These are phyloP conservation scores for Aepyceros melampus DNA, from an alignment of 2,113 vertebrate genomes.

Conservation along the genomic window DNA sequence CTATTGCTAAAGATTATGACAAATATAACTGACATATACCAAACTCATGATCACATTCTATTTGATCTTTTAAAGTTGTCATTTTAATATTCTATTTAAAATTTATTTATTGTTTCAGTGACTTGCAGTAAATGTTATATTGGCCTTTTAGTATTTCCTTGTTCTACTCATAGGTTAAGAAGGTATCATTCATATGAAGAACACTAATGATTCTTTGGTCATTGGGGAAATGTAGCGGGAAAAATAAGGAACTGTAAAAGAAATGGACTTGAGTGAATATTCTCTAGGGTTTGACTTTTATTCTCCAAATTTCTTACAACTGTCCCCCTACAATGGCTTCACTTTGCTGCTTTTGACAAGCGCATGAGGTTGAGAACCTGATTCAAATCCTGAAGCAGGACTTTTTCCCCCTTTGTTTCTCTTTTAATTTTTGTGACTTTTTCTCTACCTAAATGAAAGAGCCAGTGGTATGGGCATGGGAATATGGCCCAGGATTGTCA, in stretches of 20 bases:
- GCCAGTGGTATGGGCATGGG: not conserved
- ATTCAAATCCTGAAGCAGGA: not conserved
- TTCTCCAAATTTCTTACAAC: not conserved
- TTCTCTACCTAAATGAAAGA: not conserved
- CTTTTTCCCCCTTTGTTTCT: not conserved
- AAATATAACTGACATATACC: not conserved
- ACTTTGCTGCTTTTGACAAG: not conserved
- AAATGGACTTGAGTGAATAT: not conserved
- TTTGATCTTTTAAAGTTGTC: not conserved
- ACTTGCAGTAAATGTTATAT: accelerated
- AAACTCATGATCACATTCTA: not conserved
- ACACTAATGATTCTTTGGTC: not conserved
- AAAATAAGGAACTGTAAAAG: not conserved
- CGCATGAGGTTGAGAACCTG: not conserved
- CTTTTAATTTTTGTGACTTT: not conserved
- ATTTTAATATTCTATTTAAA: not conserved
- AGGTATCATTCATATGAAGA: not conserved
- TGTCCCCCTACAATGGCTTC: not conserved
- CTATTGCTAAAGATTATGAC: not conserved
- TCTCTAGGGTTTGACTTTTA: not conserved
- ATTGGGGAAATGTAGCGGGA: not conserved
- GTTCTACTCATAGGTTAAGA: not conserved
- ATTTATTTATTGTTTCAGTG: not conserved
- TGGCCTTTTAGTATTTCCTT: not conserved
- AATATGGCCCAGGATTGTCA: not conserved